Evolutionary conservation across 2,888 invertebrate species (phyloP), one percentile per base, ranked within the genome.

Genomic region (Meteorus cinctellus): DNA sequence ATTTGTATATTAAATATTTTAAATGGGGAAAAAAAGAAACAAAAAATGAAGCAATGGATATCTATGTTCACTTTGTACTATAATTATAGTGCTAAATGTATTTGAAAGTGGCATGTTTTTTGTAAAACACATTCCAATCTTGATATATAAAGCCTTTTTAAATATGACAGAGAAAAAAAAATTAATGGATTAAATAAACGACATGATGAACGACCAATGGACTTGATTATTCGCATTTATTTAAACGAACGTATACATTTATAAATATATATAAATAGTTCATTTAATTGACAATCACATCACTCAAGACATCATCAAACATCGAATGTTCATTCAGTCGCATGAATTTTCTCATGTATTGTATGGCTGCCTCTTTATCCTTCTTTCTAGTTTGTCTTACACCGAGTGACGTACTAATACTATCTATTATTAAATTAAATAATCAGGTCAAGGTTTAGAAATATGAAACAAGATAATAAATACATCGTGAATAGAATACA

Each of bases 51-150:
- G 27, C 48, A 70, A 59, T 70, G n/a, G n/a, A 48, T 66, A 70
- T 85, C 85, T 83, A 84, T 84, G 84, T 88, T 86, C 82, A 80
- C 86, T 83, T 87, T 89, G 87, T 89, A 89, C 86, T 80, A 87
- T 85, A 83, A 79, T 69, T 62, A 81, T 82, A 84, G 80, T 82
- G 81, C 81, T 85, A 81, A 83, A 86, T 65, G 59, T 45, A 76
- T 10, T 77, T 70, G 60, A 60, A 62, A 34, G 41, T 76, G 75
- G 69, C 70, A 75, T 67, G 41, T 34, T 70, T 74, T 75, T 75
- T 75, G 66, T 27, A 67, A 72, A 76, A 66, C 72, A 63, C 55
- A 72, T 68, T 74, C 59, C 63, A 72, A 75, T 65, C 62, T 74
- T 75, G 72, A 72, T 72, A 65, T 62, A 74, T 71, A 68, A 62